Evolutionary conservation across 2,113 vertebrate species (phyloP).

Genomic region (Catharus bicknelli): DNA sequence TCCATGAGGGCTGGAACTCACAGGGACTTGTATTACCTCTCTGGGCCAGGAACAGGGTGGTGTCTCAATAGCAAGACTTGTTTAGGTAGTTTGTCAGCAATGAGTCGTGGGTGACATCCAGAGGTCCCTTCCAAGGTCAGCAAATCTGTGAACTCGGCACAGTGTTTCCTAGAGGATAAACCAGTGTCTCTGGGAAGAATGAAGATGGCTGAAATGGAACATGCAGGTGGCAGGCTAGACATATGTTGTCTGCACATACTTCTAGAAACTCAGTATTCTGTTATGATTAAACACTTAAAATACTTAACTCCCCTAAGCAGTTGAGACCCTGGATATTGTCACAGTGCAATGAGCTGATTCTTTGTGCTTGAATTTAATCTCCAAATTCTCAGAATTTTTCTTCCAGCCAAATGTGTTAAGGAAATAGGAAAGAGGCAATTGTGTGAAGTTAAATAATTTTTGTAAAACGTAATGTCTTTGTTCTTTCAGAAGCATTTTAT

Average conservation of each 20-base stretch:
- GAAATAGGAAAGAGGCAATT: neutral
- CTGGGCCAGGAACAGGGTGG: neutral
- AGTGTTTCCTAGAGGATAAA: neutral
- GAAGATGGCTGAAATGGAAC: neutral
- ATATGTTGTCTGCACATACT: neutral
- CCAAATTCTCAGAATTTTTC: neutral
- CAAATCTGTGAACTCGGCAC: neutral
- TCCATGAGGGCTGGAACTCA: accelerated
- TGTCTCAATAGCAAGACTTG: neutral
- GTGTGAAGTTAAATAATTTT: neutral
- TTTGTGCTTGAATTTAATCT: neutral
- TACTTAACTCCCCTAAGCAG: neutral
- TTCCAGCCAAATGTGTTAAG: neutral
- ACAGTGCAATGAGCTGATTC: neutral
- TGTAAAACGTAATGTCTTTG: neutral
- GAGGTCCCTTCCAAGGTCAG: neutral
- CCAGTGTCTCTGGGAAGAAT: neutral
- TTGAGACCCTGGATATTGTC: neutral
- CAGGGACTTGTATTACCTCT: neutral
- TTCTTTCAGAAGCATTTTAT: neutral
- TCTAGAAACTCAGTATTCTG: neutral
- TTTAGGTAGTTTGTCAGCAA: neutral
- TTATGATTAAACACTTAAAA: neutral
- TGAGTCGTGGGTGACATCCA: neutral
- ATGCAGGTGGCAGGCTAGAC: neutral